Evolutionary conservation across 2,113 vertebrate species (phyloP).

Genomic region (Myiopsitta monachus): DNA sequence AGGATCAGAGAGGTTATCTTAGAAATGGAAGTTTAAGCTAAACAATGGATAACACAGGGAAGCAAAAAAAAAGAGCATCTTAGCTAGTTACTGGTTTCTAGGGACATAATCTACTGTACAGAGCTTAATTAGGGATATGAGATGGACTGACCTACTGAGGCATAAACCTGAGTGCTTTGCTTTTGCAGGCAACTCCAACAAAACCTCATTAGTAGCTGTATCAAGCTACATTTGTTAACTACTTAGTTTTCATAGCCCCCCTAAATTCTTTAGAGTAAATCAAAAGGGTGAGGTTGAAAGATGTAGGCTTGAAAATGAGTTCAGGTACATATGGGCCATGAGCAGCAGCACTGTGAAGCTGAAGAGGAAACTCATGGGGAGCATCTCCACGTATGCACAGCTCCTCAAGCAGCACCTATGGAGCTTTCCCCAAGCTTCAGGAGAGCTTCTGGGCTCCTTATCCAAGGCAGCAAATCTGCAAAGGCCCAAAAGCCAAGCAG

Average conservation of each 20-base stretch:
- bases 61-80: background rate
- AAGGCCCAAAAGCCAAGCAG: background rate
- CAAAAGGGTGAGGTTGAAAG: background rate
- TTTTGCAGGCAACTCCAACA: background rate
- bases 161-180: background rate
- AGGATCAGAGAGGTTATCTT: background rate
- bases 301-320: background rate
- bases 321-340: background rate
- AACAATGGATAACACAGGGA: background rate
- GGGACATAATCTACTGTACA: background rate
- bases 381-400: background rate
- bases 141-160: background rate
- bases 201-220: background rate
- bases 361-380: background rate
- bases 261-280: background rate
- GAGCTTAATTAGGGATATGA: background rate
- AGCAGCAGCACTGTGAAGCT: background rate
- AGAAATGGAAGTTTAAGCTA: background rate
- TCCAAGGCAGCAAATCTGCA: background rate
- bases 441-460: background rate
- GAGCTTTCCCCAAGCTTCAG: background rate
- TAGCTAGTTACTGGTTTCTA: background rate
- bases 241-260: background rate
- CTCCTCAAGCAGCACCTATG: accelerated
- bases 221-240: background rate